Evolutionary conservation across 2,797 vertebrate species (phyloP).

Genomic region (Gephyroberyx darwinii): DNA sequence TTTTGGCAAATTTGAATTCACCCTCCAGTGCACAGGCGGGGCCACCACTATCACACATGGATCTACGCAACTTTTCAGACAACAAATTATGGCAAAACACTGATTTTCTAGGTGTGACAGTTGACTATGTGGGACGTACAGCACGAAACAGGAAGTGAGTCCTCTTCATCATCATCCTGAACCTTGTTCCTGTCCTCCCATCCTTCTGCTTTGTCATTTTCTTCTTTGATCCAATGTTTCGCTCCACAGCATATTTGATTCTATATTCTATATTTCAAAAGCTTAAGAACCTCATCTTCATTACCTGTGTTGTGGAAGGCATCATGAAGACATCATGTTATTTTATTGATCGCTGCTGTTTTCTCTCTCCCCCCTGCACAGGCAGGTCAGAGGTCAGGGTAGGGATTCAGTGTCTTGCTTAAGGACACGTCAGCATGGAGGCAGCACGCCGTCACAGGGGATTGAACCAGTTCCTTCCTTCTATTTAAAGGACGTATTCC

Average conservation of each 20-base stretch:
- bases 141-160: too few species aligned
- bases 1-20: too few species aligned
- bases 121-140: too few species aligned
- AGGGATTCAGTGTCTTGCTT: slow-evolving; percentile 21
- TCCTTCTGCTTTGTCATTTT: background rate
- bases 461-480: background rate
- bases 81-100: too few species aligned
- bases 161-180: too few species aligned
- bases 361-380: too few species aligned
- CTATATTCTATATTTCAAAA: too few species aligned
- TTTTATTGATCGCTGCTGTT: slow-evolving; percentile 41
- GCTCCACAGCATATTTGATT: slow-evolving; percentile 21
- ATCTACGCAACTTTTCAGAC: too few species aligned
- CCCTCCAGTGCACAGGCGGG: too few species aligned
- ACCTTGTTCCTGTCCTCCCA: background rate
- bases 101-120: too few species aligned
- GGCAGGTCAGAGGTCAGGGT: slow-evolving; percentile 8
- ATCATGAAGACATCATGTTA: too few species aligned
- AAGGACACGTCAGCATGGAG: slow-evolving; percentile 24
- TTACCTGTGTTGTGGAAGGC: slow-evolving; percentile 15
- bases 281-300: slow-evolving; percentile 10
- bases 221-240: slow-evolving; percentile 18
- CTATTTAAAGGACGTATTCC: slow-evolving; percentile 14
- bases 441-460: background rate
- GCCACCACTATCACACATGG: too few species aligned